Percentiles rank a stretch among this genome's conserved stretches.
Conservation (phyloP, 2,797 vertebrate species). For the Platalea minor region DNA sequence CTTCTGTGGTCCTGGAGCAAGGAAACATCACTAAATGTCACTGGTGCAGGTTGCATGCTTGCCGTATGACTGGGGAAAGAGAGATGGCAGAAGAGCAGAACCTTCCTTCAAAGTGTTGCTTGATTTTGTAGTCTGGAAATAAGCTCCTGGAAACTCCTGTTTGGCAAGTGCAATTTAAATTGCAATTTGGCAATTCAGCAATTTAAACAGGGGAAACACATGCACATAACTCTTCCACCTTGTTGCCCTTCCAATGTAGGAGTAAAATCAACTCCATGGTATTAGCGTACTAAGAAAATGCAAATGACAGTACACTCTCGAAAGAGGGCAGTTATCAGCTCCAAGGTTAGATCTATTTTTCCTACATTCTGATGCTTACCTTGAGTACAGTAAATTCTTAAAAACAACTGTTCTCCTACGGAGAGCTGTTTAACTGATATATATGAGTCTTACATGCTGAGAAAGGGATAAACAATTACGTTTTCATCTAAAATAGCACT, state of each 20-base stretch:
- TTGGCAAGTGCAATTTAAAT: not conserved
- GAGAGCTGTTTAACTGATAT: not conserved
- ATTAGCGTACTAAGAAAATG: not conserved
- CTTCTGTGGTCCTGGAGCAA: not conserved
- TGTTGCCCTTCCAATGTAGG: not conserved
- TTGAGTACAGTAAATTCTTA: not conserved
- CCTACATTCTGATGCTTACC: not conserved
- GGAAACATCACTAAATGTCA: not conserved
- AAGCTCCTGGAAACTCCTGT: not conserved
- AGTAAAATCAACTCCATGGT: not conserved
- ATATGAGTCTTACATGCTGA: not conserved
- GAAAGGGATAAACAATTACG: constrained; percentile 15
- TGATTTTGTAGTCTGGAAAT: not conserved
- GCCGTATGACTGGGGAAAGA: not conserved
- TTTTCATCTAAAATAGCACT: constrained; percentile 28
- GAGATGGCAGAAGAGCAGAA: not conserved
- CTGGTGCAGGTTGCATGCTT: not conserved
- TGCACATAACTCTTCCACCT: not conserved
- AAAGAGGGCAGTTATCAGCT: not conserved
- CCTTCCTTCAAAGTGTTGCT: not conserved
- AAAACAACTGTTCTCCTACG: not conserved
- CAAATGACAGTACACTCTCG: not conserved
- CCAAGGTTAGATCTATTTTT: not conserved
- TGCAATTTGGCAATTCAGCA: too few relatives aligned
- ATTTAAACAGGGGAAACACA: not conserved